Conservation (phyloP, 1,140 invertebrate species). For the Euura saliciscinereae region DNA sequence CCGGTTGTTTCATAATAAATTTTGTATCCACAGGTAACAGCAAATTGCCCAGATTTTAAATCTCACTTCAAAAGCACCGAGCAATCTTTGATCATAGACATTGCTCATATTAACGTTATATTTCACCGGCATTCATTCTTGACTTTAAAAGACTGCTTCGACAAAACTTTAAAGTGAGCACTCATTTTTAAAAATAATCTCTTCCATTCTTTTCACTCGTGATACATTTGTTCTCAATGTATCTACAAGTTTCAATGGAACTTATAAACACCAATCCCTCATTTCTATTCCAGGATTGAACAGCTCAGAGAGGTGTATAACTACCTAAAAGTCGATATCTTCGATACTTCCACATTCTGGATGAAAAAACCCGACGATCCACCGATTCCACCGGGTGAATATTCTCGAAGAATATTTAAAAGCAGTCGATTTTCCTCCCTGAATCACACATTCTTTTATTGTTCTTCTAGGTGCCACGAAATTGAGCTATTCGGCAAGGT, state of each 20-base stretch:
- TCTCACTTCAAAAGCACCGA: slow-evolving; percentile 82
- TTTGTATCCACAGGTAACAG: slow-evolving; percentile 65
- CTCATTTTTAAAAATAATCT: neutral
- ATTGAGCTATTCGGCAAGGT: slow-evolving; percentile 75
- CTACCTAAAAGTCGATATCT: slow-evolving; percentile 24
- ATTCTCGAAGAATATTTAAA: neutral
- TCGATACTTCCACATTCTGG: slow-evolving; percentile 33
- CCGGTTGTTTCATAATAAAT: slow-evolving; percentile 9
- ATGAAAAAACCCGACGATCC: slow-evolving; percentile 61
- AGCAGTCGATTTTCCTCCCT: neutral
- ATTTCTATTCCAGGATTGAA: slow-evolving; percentile 38
- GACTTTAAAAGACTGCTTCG: slow-evolving; percentile 66
- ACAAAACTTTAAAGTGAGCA: slow-evolving; percentile 49
- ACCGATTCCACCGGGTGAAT: slow-evolving; percentile 69
- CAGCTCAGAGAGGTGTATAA: slow-evolving; percentile 29
- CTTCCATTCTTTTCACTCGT: too few species aligned
- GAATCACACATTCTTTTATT: neutral
- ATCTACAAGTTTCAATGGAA: slow-evolving; percentile 34
- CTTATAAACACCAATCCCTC: slow-evolving; percentile 13
- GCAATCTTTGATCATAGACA: slow-evolving; percentile 75
- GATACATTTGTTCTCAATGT: slow-evolving; percentile 49
- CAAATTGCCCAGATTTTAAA: slow-evolving; percentile 84
- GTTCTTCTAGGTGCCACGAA: slow-evolving; percentile 68
- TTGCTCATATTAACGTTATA: slow-evolving; percentile 68
- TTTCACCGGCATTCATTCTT: slow-evolving; percentile 77